Evolutionary conservation across 2,888 invertebrate species (phyloP).

Genomic region (Caenorhabditis imperialis): DNA sequence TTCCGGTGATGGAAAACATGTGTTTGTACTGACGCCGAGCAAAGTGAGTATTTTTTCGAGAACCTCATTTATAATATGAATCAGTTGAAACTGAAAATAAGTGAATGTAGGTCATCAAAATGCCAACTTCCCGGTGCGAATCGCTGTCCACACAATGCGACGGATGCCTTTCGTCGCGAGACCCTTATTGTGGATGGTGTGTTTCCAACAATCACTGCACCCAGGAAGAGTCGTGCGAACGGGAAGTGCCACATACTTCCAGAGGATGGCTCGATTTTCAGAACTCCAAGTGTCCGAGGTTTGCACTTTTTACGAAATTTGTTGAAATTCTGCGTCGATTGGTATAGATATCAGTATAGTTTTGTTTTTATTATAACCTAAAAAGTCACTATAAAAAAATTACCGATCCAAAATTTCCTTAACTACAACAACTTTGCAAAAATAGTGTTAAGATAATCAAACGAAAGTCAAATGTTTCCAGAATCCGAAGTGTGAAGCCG

Average conservation of each 20-base stretch:
- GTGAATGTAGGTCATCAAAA: constrained; percentile 58
- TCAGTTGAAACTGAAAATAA: background rate
- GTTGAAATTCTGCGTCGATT: background rate
- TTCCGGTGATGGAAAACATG: constrained; percentile 87
- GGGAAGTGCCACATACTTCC: constrained; percentile 58
- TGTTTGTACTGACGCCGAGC: constrained; percentile 87
- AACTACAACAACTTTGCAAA: too few species aligned
- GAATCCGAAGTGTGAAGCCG: constrained; percentile 71
- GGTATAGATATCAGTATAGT: too few species aligned
- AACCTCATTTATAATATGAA: background rate
- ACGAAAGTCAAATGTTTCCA: too few species aligned
- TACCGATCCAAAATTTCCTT: too few species aligned
- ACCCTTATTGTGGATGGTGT: constrained; percentile 95
- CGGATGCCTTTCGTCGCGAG: constrained; percentile 80
- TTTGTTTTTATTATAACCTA: too few species aligned
- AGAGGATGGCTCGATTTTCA: constrained; percentile 67
- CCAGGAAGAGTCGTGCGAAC: constrained; percentile 62
- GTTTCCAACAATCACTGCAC: constrained; percentile 61
- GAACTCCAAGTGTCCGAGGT: constrained; percentile 66
- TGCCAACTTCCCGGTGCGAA: constrained; percentile 68
- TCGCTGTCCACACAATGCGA: constrained; percentile 47
- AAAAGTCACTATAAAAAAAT: too few species aligned
- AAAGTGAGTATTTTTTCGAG: constrained; percentile 44
- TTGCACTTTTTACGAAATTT: constrained; percentile 18
- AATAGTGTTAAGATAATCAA: too few species aligned